A percentile compares a stretch with the other conserved stretches of the same genome.
Conservation (phyloP, 2,797 vertebrate species). For the Centroberyx gerrardi region DNA sequence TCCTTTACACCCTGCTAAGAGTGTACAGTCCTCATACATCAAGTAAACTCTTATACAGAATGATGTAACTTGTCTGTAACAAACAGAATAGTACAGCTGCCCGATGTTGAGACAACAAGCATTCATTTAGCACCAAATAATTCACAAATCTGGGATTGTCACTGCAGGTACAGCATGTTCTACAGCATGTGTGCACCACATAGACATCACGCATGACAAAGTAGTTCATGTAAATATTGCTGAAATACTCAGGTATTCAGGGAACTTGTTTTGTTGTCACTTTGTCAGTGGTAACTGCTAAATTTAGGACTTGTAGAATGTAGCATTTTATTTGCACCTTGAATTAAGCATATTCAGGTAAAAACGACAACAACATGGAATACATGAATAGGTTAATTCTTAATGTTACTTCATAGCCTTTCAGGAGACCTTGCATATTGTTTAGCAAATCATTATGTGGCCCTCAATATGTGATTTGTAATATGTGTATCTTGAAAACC, state of each 20-base stretch:
- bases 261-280: neutral
- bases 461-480: no score
- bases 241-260: neutral
- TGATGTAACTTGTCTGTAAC: neutral
- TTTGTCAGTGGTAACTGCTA: neutral
- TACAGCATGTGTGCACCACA: no score
- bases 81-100: neutral
- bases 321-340: neutral
- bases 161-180: neutral
- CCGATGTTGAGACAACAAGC: neutral
- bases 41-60: neutral
- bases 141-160: neutral
- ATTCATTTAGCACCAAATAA: neutral
- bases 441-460: no score
- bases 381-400: neutral
- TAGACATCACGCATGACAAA: neutral
- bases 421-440: no score
- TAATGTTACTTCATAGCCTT: no score
- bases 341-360: neutral
- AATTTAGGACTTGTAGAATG: neutral
- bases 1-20: no score
- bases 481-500: no score
- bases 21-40: no score
- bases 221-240: neutral
- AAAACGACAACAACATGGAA: neutral